These are phyloP conservation scores for Todiramphus saurophagus DNA, from an alignment of 2,113 vertebrate species.

Conservation along the genomic window DNA sequence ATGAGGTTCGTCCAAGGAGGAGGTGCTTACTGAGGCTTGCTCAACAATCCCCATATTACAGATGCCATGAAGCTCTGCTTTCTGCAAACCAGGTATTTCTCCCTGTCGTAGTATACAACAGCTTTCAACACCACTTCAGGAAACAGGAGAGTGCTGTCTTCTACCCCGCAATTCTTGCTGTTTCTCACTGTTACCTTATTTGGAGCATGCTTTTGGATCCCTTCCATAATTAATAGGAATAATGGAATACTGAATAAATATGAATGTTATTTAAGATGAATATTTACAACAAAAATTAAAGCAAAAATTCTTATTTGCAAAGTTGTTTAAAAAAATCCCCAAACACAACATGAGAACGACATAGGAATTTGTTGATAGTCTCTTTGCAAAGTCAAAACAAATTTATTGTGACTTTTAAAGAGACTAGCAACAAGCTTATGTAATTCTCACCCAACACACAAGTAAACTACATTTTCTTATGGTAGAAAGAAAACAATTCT, in stretches of 20 bases:
- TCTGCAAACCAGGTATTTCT: neutral
- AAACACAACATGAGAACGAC: neutral
- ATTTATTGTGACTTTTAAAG: neutral
- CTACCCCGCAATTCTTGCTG: neutral
- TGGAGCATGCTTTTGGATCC: neutral
- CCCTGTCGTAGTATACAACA: neutral
- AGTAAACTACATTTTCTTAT: neutral
- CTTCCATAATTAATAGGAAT: neutral
- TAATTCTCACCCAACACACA: neutral
- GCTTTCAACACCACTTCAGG: constrained; percentile 1
- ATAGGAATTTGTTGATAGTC: neutral
- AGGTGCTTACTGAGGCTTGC: neutral
- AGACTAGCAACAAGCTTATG: neutral
- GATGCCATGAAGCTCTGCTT: neutral
- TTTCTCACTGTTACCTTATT: neutral
- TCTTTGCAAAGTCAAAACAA: neutral
- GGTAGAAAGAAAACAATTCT: neutral
- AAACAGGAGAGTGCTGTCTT: neutral
- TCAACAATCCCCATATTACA: neutral
- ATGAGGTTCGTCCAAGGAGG: neutral
- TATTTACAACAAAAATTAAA: neutral
- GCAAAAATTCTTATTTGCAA: neutral
- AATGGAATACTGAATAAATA: neutral
- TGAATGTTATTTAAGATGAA: neutral
- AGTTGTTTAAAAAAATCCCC: neutral